A percentile compares a stretch with the other conserved stretches of the same genome.
phyloP scores from a whole-genome alignment of 2,888 invertebrate species.

The Ligdia adustata region DNA sequence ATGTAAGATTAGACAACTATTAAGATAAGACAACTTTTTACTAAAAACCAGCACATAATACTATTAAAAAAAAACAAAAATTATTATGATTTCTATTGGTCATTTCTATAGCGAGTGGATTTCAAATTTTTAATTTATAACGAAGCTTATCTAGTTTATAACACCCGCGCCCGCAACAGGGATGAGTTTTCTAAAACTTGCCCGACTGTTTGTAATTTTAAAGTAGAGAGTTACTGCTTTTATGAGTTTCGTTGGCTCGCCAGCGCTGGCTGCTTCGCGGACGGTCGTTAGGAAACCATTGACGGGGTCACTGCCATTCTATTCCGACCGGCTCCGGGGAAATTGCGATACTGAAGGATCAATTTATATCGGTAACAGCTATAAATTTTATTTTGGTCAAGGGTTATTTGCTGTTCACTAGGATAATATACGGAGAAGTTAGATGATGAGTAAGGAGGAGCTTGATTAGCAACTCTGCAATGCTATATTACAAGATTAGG shows the following conservation, averaged over 20 bases:
- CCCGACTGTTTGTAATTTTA: conserved; percentile 80
- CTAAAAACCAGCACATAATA: too few species aligned
- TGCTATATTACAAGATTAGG: too few species aligned
- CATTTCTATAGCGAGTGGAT: too few species aligned
- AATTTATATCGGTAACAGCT: conserved; percentile 13
- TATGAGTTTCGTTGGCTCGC: conserved; percentile 71
- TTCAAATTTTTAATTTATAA: too few species aligned
- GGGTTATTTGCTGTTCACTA: neutral
- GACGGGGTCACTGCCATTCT: conserved; percentile 30
- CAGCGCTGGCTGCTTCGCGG: conserved; percentile 44
- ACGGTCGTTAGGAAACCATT: conserved; percentile 50
- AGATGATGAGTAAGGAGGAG: too few species aligned
- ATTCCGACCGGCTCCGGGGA: conserved; percentile 23
- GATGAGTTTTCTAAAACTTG: conserved; percentile 79
- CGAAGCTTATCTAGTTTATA: too few species aligned
- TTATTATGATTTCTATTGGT: too few species aligned
- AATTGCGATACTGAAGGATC: conserved; percentile 29
- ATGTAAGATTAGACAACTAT: too few species aligned
- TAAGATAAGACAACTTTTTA: too few species aligned
- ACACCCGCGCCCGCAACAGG: conserved; percentile 38
- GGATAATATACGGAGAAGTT: too few species aligned
- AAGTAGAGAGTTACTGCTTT: conserved; percentile 73
- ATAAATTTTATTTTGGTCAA: neutral
- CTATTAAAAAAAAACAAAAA: too few species aligned
- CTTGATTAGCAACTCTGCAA: too few species aligned